Evolutionary conservation across 2,888 invertebrate species (phyloP).

Genomic region (Bombylius discolor): DNA sequence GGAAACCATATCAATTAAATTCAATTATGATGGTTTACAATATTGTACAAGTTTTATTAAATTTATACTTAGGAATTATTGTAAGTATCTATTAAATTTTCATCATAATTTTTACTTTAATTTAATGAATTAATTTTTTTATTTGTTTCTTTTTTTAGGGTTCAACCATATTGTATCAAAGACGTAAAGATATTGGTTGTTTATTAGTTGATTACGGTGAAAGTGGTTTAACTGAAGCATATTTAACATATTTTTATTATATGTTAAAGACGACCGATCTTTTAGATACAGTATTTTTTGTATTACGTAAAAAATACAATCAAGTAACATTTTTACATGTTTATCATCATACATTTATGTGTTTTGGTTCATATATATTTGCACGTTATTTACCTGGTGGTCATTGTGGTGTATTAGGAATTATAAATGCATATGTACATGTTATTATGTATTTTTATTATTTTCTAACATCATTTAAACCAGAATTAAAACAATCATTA

Average conservation of each 20-base stretch:
- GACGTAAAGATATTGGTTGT: not conserved
- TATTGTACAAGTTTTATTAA: not conserved
- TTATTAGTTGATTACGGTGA: conserved; percentile 3
- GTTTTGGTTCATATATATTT: conserved; percentile 44
- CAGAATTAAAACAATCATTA: conserved; percentile 51
- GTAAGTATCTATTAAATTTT: not conserved
- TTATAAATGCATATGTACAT: conserved; percentile 64
- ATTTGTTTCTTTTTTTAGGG: not conserved
- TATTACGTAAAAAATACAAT: conserved; percentile 51
- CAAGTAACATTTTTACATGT: conserved; percentile 57
- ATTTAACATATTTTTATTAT: conserved; percentile 42
- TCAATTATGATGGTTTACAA: conserved; percentile 36
- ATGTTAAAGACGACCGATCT: conserved; percentile 50
- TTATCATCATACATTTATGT: conserved; percentile 62
- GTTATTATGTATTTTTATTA: conserved; percentile 74
- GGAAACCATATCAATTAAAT: conserved; percentile 48
- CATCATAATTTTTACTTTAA: not conserved
- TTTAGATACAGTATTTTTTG: conserved; percentile 54
- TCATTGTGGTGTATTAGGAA: conserved; percentile 48
- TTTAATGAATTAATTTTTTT: not conserved
- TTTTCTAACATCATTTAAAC: conserved; percentile 57
- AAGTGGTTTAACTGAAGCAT: not conserved
- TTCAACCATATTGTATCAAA: not conserved
- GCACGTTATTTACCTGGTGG: conserved; percentile 50
- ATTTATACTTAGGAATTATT: not conserved